A percentile compares a stretch with the other conserved stretches of the same genome.
Conservation (phyloP, 1,140 invertebrate species). For the Paralvinella palmiformis region DNA sequence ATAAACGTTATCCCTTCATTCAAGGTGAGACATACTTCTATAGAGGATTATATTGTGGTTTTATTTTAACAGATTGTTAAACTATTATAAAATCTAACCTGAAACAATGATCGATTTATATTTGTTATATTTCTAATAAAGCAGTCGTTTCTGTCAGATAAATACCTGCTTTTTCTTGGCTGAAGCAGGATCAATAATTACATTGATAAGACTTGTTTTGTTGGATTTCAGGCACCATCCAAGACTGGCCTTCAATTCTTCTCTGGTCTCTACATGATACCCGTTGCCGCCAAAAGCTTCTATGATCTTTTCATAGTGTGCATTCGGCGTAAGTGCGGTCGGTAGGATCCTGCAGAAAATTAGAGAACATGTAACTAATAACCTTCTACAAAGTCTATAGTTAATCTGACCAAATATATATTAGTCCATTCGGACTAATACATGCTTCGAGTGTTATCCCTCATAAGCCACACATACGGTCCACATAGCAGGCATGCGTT, state of each 20-base stretch:
- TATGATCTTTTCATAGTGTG: conserved; percentile 84
- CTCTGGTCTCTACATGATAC: conserved; percentile 69
- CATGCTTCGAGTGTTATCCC: neutral
- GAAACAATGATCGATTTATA: too few species aligned
- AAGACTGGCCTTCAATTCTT: conserved; percentile 67
- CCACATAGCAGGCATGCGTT: neutral
- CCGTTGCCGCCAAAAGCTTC: conserved; percentile 75
- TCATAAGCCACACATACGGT: neutral
- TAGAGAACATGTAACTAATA: neutral
- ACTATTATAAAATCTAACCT: too few species aligned
- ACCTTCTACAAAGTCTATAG: neutral
- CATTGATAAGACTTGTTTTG: conserved; percentile 80
- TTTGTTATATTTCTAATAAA: too few species aligned
- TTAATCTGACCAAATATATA: neutral
- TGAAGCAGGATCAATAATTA: conserved; percentile 79
- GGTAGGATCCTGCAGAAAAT: conserved; percentile 73
- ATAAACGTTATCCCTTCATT: too few species aligned
- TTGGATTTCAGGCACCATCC: conserved; percentile 60
- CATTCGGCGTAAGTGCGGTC: conserved; percentile 66
- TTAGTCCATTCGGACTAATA: neutral
- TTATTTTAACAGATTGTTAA: too few species aligned
- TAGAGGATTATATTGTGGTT: too few species aligned
- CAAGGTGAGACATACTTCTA: too few species aligned
- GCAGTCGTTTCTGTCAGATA: too few species aligned
- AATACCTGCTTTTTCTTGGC: conserved; percentile 77